Conservation (phyloP, 2,888 invertebrate genomes). For the Erebia ligea region DNA sequence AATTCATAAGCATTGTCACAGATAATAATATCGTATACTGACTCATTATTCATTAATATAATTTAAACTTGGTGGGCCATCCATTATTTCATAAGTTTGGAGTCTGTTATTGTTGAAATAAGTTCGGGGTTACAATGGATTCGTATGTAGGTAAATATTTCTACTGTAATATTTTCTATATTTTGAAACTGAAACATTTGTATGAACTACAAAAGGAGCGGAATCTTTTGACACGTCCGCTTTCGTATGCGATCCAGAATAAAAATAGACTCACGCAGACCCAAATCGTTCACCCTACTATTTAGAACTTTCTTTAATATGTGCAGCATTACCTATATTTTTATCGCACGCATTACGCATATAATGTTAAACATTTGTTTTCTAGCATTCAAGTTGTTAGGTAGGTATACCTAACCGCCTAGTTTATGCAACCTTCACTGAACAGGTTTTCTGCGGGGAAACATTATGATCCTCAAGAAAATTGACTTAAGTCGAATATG, state of each 20-base stretch:
- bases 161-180: constrained; percentile 7
- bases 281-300: constrained; percentile 37
- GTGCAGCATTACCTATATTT: not conserved
- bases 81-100: not conserved
- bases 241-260: constrained; percentile 60
- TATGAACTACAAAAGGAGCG: constrained; percentile 59
- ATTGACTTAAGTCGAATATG: not conserved
- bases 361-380: too few species aligned
- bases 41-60: constrained; percentile 47
- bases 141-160: not conserved
- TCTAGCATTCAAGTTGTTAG: too few species aligned
- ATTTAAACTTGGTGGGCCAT: not conserved
- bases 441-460: not conserved
- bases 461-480: not conserved
- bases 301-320: constrained; percentile 9
- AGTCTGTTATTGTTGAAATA: not conserved
- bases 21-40: constrained; percentile 53
- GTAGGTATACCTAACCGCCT: too few species aligned
- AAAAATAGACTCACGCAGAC: constrained; percentile 63
- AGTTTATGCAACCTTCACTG: not conserved
- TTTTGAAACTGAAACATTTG: constrained; percentile 21
- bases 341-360: not conserved
- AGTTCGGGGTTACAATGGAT: not conserved
- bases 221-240: constrained; percentile 63
- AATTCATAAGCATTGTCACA: constrained; percentile 50